Conservation (phyloP, 2,113 vertebrate species). For the Chinchilla lanigera region DNA sequence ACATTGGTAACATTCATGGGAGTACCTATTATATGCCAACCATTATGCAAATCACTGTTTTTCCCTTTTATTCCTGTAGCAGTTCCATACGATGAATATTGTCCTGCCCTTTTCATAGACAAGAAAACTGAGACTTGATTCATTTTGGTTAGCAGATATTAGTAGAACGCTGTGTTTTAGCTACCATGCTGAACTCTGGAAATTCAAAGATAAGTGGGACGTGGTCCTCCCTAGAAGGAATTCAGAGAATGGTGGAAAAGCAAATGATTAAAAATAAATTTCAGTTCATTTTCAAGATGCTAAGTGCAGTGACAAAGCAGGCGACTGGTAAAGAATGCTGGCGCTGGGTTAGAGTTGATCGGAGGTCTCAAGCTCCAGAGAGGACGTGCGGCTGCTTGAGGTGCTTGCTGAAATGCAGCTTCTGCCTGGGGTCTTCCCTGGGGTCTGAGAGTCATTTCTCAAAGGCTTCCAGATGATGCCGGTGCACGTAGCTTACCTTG, state of each 20-base stretch:
- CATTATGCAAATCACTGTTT: neutral
- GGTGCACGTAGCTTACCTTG: neutral
- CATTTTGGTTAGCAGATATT: neutral
- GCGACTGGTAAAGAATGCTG: neutral
- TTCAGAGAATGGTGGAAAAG: neutral
- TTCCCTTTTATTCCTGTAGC: neutral
- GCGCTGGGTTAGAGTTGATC: neutral
- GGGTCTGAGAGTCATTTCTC: neutral
- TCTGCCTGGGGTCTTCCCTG: neutral
- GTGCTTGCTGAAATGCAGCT: neutral
- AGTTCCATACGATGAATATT: neutral
- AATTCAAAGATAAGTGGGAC: neutral
- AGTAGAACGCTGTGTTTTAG: neutral
- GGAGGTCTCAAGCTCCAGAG: neutral
- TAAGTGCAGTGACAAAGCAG: neutral
- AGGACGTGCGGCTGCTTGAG: neutral
- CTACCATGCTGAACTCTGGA: neutral
- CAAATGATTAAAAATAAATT: neutral
- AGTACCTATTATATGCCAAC: neutral
- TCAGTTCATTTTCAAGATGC: neutral
- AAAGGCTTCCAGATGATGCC: neutral
- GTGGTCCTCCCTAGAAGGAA: neutral
- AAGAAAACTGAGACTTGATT: constrained; percentile 25
- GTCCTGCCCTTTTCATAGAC: neutral
- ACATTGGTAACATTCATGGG: neutral